Percentiles rank a stretch among this genome's conserved stretches.
Evolutionary conservation across 2,888 invertebrate genomes (phyloP).

Genomic region (Chymomyza amoena): DNA sequence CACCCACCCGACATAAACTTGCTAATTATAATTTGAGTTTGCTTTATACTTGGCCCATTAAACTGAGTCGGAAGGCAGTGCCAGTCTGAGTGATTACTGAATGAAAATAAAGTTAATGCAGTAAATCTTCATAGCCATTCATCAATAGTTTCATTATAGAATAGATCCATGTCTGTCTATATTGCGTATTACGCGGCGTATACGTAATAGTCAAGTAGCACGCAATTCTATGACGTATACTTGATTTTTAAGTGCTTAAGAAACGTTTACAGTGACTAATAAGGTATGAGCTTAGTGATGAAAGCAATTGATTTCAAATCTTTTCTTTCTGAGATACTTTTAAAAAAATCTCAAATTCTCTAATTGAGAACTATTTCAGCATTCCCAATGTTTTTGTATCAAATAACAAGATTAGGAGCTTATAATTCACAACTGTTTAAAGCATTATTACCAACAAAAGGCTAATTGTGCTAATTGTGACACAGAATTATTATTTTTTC

Average conservation of each 20-base stretch:
- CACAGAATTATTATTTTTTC: too few relatives aligned
- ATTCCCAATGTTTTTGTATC: too few relatives aligned
- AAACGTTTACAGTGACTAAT: neutral
- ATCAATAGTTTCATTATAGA: neutral
- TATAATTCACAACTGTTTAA: too few relatives aligned
- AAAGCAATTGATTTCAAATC: too few relatives aligned
- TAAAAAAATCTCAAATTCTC: too few relatives aligned
- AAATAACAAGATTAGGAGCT: too few relatives aligned
- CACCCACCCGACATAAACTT: constrained; percentile 42
- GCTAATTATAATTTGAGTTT: constrained; percentile 49
- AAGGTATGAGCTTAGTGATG: neutral
- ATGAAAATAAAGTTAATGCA: neutral
- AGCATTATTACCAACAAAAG: too few relatives aligned
- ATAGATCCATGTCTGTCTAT: neutral
- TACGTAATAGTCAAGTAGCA: constrained; percentile 29
- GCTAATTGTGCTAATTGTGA: too few relatives aligned
- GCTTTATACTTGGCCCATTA: neutral
- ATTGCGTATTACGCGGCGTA: constrained; percentile 14
- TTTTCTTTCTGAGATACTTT: too few relatives aligned
- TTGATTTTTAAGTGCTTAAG: neutral
- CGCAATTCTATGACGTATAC: neutral
- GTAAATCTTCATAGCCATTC: neutral
- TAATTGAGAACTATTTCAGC: too few relatives aligned
- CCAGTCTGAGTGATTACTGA: neutral
- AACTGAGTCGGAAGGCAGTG: neutral